Base-by-base conservation (phyloP, 2,113 vertebrate genomes). In the Scomber colias region DNA sequence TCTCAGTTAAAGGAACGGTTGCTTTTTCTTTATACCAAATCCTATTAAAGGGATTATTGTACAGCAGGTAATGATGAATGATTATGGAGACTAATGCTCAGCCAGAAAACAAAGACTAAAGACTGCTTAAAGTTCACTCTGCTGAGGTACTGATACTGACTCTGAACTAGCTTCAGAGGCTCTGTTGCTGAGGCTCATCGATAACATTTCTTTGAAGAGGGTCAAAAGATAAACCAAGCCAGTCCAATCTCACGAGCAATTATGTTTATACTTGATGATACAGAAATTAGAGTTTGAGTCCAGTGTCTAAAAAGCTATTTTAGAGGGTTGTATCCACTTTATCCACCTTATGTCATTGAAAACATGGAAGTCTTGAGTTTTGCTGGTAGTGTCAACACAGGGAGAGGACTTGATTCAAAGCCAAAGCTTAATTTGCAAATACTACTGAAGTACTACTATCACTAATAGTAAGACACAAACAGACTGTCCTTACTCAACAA, bases 151-250 rank as follows among this genome's bases (percentile, higher is more conserved):
- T 27, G 24, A 27, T n/a, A 19, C 6, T 31, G 57, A 75, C 48
- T 27, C 15, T 21, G 3, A 4, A 21, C 35, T 60, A 76, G 65
- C 54, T 71, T 44, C 30, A 68, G 10, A 77, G 13, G 10, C 27
- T 55, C 55, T 54, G 60, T 2, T 35, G 60, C 77, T 60, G 54
- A 40, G 46, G n/a, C 31, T 72, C 68, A 57, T 71, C 64, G 49
- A 57, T 21, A 61, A 35, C 13, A 17, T 46, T 62, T 67, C 48
- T 50, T 46, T 79, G 31, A 65, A 65, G 40, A 56, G 5, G 0
- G 8, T 45, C 19, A 17, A 24, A 35, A 61, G 40, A 54, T 15
- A 68, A 40, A 4, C 24, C 24, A 27, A 27, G 24, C 24, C 24
- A 53, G 21, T 30, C 15, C 7, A 12, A 30, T 30, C 17, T 57